Base-by-base conservation (phyloP, 2,113 vertebrate genomes). In the Brienomyrus brachyistius region DNA sequence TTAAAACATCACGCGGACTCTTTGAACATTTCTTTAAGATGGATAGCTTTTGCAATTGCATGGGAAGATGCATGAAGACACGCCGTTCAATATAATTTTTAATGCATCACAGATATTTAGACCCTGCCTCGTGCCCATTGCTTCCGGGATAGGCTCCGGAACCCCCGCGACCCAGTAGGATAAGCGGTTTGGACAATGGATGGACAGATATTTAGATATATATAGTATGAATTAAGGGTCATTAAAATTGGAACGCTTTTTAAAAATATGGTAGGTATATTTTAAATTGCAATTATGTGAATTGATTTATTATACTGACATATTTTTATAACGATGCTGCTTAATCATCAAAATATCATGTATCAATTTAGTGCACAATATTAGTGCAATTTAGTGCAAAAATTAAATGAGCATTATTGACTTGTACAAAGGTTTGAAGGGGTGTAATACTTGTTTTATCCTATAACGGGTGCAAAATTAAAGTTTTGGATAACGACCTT, bases 381-480 rank as follows among this genome's bases (percentile, higher is more conserved):
- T 40, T 40, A 40, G 27, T 52, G 66, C 52, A 47, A 88, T 91
- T 90, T 88, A 88, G 88, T 91, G 90, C 87, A 91, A 83, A 86
- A 92, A 91, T 90, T 90, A 92, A 92, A 92, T 83, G 56, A 88
- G 86, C 74, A 89, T 90, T 66, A 23, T 21, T 91, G 90, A 90
- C 91, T 91, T 93, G 91, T 92, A 91, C 91, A 91, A 90, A 91
- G 87, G 90, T 92, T 91, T 91, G 84, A 59, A 92, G 89, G 50
- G 23, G 48, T 77, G 87, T 45, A 51, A 91, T 91, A 90, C 87
- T 87, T 87, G 86, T 48, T 88, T 31, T 43, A 88, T 91, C 87
- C 74, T 59, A 88, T 52, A 87, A 90, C 43, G 77, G 84, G 27
- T 90, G 77, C 90, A 90, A 86, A 62, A 45, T 70, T 85, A 52